Conservation (phyloP, 2,113 vertebrate species). For the Synchiropus splendidus region DNA sequence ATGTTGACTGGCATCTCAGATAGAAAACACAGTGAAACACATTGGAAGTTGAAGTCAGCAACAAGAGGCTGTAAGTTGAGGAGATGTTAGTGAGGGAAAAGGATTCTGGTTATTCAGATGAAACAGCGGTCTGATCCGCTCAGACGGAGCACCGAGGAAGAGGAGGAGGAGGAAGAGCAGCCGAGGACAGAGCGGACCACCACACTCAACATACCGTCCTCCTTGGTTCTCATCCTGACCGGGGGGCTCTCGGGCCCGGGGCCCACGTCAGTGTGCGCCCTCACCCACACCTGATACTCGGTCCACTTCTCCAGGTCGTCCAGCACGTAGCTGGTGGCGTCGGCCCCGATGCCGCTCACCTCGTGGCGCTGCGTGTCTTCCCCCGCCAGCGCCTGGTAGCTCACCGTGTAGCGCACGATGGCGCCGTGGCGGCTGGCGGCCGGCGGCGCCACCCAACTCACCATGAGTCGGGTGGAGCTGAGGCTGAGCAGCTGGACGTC, state of each 20-base stretch:
- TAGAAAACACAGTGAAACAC: no score
- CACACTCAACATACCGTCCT: constrained; percentile 82
- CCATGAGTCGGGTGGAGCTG: constrained; percentile 93
- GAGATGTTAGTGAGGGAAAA: no score
- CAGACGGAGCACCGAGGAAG: no score
- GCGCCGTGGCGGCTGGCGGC: constrained; percentile 88
- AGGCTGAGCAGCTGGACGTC: constrained; percentile 84
- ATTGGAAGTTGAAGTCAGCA: no score
- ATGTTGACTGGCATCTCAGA: no score
- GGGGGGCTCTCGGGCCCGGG: constrained; percentile 90
- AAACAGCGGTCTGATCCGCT: no score
- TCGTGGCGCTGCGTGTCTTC: constrained; percentile 86
- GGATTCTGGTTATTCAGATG: no score
- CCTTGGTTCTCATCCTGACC: constrained; percentile 84
- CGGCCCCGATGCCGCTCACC: constrained; percentile 79
- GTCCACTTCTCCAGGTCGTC: constrained; percentile 97
- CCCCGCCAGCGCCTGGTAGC: constrained; percentile 82
- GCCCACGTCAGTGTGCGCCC: constrained; percentile 94
- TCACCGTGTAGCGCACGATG: constrained; percentile 92
- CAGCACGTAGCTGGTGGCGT: constrained; percentile 84
- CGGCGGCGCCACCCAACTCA: constrained; percentile 98
- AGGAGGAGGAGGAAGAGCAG: background rate
- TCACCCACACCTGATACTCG: constrained; percentile 96
- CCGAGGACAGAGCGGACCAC: no score
- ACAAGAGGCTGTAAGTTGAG: no score